Conservation (phyloP, 1,140 invertebrate genomes). For the Calephelis virginiensis region DNA sequence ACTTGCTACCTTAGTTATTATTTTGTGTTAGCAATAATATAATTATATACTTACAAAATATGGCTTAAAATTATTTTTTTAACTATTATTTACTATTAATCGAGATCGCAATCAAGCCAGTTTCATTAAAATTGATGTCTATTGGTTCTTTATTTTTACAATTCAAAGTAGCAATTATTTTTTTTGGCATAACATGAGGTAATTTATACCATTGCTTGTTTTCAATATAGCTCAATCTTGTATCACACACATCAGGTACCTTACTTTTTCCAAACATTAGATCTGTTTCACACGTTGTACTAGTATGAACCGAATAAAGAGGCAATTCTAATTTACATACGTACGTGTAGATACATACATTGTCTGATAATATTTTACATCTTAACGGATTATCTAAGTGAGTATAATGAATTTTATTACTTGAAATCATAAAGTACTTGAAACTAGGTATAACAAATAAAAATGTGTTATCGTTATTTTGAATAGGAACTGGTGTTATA, state of each 20-base stretch:
- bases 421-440: slow-evolving; percentile 21
- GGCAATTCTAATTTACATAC: slow-evolving; percentile 20
- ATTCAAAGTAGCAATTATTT: slow-evolving; percentile 18
- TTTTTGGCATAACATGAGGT: slow-evolving; percentile 16
- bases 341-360: slow-evolving; percentile 12
- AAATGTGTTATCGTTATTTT: slow-evolving; percentile 20
- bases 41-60: no score
- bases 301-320: slow-evolving; percentile 17
- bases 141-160: slow-evolving; percentile 30
- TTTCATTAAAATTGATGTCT: slow-evolving; percentile 23
- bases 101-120: slow-evolving; percentile 16
- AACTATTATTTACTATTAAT: slow-evolving; percentile 27
- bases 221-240: slow-evolving; percentile 15
- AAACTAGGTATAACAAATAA: slow-evolving; percentile 21
- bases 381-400: slow-evolving; percentile 9
- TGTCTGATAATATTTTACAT: slow-evolving; percentile 13
- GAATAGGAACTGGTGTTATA: slow-evolving; percentile 21
- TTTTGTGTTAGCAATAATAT: not conserved
- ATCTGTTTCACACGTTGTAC: slow-evolving; percentile 20
- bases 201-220: slow-evolving; percentile 20
- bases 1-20: slow-evolving; percentile 17
- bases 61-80: no score
- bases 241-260: slow-evolving; percentile 11
- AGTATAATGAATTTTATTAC: slow-evolving; percentile 23
- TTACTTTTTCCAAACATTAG: slow-evolving; percentile 16